phyloP scores from a whole-genome alignment of 2,113 vertebrate genomes.

The Gobius niger region DNA sequence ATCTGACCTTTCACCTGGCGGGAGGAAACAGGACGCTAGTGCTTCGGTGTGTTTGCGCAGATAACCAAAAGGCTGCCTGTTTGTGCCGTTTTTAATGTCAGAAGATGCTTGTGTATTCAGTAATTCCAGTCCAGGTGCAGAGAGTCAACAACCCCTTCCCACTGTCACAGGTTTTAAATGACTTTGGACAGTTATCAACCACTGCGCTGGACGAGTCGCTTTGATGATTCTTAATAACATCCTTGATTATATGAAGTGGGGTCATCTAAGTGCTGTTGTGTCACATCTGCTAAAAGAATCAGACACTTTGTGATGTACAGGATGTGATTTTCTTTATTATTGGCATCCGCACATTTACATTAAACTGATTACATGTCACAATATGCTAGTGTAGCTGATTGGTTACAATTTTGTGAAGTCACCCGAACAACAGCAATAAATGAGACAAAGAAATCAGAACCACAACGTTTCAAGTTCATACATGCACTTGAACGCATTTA shows the following conservation, averaged over 20 bases:
- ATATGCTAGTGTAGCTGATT: neutral
- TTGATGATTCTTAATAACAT: slow-evolving; percentile 67
- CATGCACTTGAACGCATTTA: neutral
- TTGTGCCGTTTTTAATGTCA: slow-evolving; percentile 49
- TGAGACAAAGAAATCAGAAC: neutral
- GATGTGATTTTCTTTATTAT: slow-evolving; percentile 45
- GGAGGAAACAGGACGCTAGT: slow-evolving; percentile 77
- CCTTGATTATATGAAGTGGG: slow-evolving; percentile 52
- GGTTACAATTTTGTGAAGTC: neutral
- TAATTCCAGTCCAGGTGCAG: slow-evolving; percentile 49
- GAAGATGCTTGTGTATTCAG: slow-evolving; percentile 25
- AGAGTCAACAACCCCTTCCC: slow-evolving; percentile 18
- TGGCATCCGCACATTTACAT: slow-evolving; percentile 44
- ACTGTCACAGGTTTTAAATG: neutral
- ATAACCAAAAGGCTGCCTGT: slow-evolving; percentile 57
- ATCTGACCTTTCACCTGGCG: slow-evolving; percentile 70
- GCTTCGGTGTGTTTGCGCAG: slow-evolving; percentile 71
- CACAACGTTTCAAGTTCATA: neutral
- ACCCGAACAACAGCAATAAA: neutral
- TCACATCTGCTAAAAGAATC: slow-evolving; percentile 42
- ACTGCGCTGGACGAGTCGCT: neutral
- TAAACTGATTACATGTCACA: neutral
- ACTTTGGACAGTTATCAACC: slow-evolving; percentile 28
- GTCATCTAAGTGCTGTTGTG: slow-evolving; percentile 14
- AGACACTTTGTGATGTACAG: slow-evolving; percentile 22